Evolutionary conservation across 2,797 vertebrate species (phyloP).

Genomic region (Sternarchorhynchus goeldii): DNA sequence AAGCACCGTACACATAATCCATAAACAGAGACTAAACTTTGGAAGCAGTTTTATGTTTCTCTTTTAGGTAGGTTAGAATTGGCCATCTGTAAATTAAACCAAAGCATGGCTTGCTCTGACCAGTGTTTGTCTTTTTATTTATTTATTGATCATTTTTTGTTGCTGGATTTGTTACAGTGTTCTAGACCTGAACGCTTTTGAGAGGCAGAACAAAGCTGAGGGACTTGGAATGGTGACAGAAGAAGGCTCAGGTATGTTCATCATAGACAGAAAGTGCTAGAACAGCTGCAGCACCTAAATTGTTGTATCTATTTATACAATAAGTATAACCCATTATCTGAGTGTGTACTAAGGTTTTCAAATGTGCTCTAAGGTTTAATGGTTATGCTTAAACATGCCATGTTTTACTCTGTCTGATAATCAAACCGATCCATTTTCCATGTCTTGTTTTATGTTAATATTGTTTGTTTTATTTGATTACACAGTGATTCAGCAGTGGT

Average conservation of each 20-base stretch:
- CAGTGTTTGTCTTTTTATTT: not conserved
- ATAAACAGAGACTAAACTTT: not conserved
- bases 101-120: not conserved
- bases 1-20: no score
- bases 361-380: conserved; percentile 20
- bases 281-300: no score
- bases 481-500: conserved; percentile 41
- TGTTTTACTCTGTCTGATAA: conserved; percentile 51
- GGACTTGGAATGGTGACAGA: conserved; percentile 97
- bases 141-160: not conserved
- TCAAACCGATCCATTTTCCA: conserved; percentile 59
- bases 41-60: not conserved
- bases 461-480: conserved; percentile 52
- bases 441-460: conserved; percentile 48
- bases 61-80: not conserved
- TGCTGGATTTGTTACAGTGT: conserved; percentile 76
- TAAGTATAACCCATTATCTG: not conserved
- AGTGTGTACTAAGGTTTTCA: conserved; percentile 19
- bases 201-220: conserved; percentile 96
- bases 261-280: not conserved
- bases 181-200: conserved; percentile 94
- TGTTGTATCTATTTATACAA: no score
- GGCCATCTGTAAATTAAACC: not conserved
- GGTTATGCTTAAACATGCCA: not conserved
- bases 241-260: conserved; percentile 89